Evolutionary conservation across 2,113 vertebrate species (phyloP).

Genomic region (Vombatus ursinus): DNA sequence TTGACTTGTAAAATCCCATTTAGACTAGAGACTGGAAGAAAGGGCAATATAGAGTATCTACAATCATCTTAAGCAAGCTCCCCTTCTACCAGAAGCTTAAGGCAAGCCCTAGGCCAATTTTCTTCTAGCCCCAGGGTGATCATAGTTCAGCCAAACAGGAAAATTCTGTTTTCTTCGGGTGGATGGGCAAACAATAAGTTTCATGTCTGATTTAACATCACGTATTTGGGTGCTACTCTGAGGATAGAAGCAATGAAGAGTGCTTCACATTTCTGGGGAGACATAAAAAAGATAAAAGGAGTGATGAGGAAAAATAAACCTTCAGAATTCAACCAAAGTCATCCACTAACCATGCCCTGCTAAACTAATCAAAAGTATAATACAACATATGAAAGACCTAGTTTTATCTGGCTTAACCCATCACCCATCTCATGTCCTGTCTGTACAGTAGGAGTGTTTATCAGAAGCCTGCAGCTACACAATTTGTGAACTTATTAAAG

Average conservation of each 20-base stretch:
- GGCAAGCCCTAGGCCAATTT: conserved; percentile 71
- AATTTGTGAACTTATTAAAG: conserved; percentile 17
- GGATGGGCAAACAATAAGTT: conserved; percentile 59
- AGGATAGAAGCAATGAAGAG: conserved; percentile 62
- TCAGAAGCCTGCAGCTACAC: conserved; percentile 41
- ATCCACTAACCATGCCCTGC: conserved; percentile 61
- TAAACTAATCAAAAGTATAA: conserved; percentile 66
- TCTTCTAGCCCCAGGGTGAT: conserved; percentile 61
- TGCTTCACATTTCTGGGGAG: conserved; percentile 46
- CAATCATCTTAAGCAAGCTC: not conserved
- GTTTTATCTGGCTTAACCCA: conserved; percentile 64
- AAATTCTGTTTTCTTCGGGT: conserved; percentile 60
- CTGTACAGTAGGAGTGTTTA: conserved; percentile 26
- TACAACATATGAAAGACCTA: conserved; percentile 54
- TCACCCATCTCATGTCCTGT: not conserved
- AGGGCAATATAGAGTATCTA: not conserved
- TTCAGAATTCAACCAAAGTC: conserved; percentile 65
- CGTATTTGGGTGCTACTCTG: conserved; percentile 61
- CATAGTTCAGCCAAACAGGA: conserved; percentile 46
- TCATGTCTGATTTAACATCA: conserved; percentile 67
- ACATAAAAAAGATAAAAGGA: conserved; percentile 63
- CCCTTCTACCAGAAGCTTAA: conserved; percentile 19
- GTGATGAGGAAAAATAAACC: conserved; percentile 55
- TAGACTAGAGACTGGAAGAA: not conserved
- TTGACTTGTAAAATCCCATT: not conserved